Evolutionary conservation across 2,888 invertebrate species (phyloP).

Genomic region (Drosophila rellima): DNA sequence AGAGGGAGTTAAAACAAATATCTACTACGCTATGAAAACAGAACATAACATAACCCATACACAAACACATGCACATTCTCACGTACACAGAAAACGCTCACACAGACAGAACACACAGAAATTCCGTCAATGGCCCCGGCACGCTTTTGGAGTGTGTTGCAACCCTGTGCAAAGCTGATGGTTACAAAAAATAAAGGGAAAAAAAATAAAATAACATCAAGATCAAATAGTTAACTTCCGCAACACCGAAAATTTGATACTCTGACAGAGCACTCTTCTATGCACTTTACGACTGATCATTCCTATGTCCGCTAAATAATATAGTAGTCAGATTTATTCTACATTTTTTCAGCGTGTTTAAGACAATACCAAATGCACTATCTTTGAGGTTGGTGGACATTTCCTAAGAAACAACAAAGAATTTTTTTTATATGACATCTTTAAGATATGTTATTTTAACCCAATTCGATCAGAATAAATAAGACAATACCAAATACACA

Average conservation of each 20-base stretch:
- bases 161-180: slow-evolving; percentile 74
- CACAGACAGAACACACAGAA: slow-evolving; percentile 35
- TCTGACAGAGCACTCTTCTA: no score
- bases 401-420: no score
- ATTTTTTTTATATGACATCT: no score
- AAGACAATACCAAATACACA: no score
- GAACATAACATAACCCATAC: slow-evolving; percentile 13
- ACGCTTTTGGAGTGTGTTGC: slow-evolving; percentile 45
- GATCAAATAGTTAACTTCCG: not conserved
- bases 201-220: slow-evolving; percentile 2
- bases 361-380: no score
- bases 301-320: no score
- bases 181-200: not conserved
- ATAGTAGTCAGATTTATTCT: no score
- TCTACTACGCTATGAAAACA: slow-evolving; percentile 30
- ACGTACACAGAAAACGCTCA: slow-evolving; percentile 5
- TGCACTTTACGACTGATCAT: no score
- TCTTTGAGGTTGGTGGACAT: no score
- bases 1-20: slow-evolving; percentile 36
- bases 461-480: no score
- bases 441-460: no score
- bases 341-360: no score
- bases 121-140: slow-evolving; percentile 72
- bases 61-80: slow-evolving; percentile 27
- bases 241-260: not conserved